These are phyloP conservation scores for Hydrochoerus hydrochaeris DNA, from an alignment of 2,113 vertebrate species.

Conservation along the genomic window DNA sequence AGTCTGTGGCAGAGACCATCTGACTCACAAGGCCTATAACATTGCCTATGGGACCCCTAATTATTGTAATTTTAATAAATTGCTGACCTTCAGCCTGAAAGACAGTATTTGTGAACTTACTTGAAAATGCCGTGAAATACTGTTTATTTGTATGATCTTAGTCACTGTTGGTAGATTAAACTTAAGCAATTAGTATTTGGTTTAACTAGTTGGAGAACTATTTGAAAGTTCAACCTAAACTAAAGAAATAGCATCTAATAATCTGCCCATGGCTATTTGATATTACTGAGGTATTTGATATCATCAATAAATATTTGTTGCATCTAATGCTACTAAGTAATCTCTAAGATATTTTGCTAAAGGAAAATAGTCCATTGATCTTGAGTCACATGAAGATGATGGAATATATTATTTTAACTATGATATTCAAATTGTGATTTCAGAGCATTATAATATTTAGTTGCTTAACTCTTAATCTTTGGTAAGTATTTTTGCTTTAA, in stretches of 20 bases:
- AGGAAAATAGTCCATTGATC: background rate
- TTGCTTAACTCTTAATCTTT: slow-evolving; percentile 2
- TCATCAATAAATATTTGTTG: background rate
- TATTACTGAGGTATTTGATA: slow-evolving; percentile 19
- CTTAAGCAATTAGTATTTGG: background rate
- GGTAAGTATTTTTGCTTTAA: background rate
- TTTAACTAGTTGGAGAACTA: background rate
- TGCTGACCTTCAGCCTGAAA: background rate
- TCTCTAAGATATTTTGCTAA: background rate
- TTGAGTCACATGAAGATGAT: background rate
- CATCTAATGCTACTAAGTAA: background rate
- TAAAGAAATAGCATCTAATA: background rate
- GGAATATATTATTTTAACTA: slow-evolving; percentile 14
- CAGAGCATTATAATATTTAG: background rate
- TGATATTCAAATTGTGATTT: background rate
- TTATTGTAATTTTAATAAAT: background rate
- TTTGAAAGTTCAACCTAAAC: slow-evolving; percentile 27
- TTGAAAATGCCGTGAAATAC: background rate
- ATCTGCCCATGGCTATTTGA: background rate
- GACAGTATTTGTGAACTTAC: background rate
- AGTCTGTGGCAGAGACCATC: background rate
- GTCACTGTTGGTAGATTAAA: background rate
- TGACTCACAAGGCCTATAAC: background rate
- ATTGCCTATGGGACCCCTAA: background rate
- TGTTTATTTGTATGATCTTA: background rate